Conservation (phyloP, 2,797 vertebrate genomes). For the Channa striata region DNA sequence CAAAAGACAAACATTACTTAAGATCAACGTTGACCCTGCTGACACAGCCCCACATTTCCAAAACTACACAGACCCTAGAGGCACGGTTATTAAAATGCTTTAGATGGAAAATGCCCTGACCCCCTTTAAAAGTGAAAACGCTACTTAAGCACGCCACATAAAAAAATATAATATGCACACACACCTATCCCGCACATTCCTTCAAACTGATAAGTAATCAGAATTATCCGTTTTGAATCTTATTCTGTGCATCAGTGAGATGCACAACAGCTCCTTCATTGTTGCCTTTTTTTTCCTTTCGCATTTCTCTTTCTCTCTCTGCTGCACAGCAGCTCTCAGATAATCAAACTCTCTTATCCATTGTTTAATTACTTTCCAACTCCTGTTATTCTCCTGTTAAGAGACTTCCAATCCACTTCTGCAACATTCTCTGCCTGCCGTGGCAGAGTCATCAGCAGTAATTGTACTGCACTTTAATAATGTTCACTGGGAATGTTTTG, state of each 20-base stretch:
- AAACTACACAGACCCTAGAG: not conserved
- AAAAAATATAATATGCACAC: not conserved
- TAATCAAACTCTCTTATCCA: constrained; percentile 53
- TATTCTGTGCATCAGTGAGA: constrained; percentile 43
- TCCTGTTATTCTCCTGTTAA: constrained; percentile 48
- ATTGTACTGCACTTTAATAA: constrained; percentile 60
- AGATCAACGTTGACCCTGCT: constrained; percentile 16
- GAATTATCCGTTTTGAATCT: constrained; percentile 65
- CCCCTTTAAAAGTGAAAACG: constrained; percentile 17
- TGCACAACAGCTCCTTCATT: constrained; percentile 47
- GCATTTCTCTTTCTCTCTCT: constrained; percentile 18
- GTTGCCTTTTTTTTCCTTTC: constrained; percentile 17
- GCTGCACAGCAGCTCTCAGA: constrained; percentile 42
- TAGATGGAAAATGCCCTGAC: constrained; percentile 3
- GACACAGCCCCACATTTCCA: constrained; percentile 21
- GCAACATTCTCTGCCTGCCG: constrained; percentile 27
- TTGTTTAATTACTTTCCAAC: constrained; percentile 65
- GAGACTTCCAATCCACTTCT: constrained; percentile 52
- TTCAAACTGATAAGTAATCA: constrained; percentile 64
- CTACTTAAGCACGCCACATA: constrained; percentile 4
- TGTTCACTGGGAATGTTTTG: constrained; percentile 60
- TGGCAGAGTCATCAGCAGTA: constrained; percentile 45
- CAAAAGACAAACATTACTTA: constrained; percentile 9
- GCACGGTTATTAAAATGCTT: constrained; percentile 22
- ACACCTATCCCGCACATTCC: constrained; percentile 47